These are phyloP conservation scores for Venturia canescens DNA, from an alignment of 1,140 invertebrate genomes.

Conservation along the genomic window DNA sequence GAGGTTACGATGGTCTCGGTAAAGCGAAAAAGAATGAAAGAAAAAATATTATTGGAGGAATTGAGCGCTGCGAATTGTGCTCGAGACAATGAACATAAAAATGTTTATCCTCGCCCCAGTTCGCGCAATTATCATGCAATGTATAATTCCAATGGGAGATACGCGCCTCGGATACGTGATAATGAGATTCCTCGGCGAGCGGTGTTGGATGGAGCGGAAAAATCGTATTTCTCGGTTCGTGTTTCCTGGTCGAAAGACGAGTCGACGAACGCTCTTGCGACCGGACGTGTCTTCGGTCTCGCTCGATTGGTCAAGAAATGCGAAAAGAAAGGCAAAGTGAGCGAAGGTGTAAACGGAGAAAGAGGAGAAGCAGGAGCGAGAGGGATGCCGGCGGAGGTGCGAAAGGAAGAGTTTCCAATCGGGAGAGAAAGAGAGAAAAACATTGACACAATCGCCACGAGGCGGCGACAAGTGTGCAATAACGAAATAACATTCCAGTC, in stretches of 20 bases:
- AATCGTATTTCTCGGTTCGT: constrained; percentile 21
- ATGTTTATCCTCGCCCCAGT: too few species aligned
- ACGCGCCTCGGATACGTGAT: background rate
- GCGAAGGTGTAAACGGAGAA: background rate
- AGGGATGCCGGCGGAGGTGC: background rate
- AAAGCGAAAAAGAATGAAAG: too few species aligned
- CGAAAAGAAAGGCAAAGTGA: background rate
- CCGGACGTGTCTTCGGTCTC: background rate
- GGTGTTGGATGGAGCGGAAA: constrained; percentile 3
- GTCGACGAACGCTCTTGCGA: constrained; percentile 4
- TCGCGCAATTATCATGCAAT: constrained; percentile 5
- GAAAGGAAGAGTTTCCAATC: constrained; percentile 11
- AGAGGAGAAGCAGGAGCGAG: background rate
- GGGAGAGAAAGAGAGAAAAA: background rate
- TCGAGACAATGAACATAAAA: too few species aligned
- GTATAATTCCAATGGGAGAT: background rate
- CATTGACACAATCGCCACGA: background rate
- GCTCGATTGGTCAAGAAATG: constrained; percentile 2
- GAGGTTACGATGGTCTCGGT: too few species aligned
- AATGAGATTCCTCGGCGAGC: constrained; percentile 4
- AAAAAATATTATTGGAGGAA: too few species aligned
- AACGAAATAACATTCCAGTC: constrained; percentile 17
- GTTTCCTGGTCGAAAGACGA: constrained; percentile 20
- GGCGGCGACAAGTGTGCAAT: constrained; percentile 17
- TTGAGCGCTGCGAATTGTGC: too few species aligned